A percentile compares a stretch with the other conserved stretches of the same genome.
These are phyloP conservation scores for Campoletis sonorensis DNA, from an alignment of 1,140 invertebrate genomes.

Conservation along the genomic window DNA sequence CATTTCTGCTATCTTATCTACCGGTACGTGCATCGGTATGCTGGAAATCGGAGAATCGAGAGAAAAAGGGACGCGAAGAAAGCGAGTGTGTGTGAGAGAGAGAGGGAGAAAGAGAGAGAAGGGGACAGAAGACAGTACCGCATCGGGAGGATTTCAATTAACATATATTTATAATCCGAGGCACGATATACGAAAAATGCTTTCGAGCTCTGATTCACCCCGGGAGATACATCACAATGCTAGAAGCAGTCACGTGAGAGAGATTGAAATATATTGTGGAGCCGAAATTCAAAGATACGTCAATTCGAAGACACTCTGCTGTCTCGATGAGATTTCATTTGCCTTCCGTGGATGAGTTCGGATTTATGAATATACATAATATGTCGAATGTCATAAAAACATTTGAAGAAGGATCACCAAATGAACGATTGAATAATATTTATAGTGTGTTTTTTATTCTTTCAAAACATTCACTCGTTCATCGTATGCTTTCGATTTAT, in stretches of 20 bases:
- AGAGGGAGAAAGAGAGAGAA: neutral
- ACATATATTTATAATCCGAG: constrained; percentile 55
- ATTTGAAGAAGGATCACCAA: neutral
- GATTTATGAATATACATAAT: neutral
- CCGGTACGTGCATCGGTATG: neutral
- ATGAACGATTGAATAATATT: neutral
- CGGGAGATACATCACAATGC: constrained; percentile 5
- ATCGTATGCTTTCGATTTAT: neutral
- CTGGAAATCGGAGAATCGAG: neutral
- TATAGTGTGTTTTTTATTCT: neutral
- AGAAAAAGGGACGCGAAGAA: neutral
- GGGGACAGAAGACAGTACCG: neutral
- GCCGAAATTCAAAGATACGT: neutral
- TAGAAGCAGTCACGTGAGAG: constrained; percentile 10
- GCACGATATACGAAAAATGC: constrained; percentile 30
- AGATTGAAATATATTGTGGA: constrained; percentile 40
- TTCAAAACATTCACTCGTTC: neutral
- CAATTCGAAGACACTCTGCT: neutral
- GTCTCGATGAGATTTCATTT: constrained; percentile 6
- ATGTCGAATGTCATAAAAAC: too few relatives aligned
- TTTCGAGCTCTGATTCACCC: neutral
- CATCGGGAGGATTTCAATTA: constrained; percentile 52
- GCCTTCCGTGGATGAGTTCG: neutral
- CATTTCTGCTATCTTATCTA: neutral
- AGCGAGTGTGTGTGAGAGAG: too few relatives aligned